Evolutionary conservation across 2,113 vertebrate species (phyloP).

Genomic region (Elgaria multicarinata): DNA sequence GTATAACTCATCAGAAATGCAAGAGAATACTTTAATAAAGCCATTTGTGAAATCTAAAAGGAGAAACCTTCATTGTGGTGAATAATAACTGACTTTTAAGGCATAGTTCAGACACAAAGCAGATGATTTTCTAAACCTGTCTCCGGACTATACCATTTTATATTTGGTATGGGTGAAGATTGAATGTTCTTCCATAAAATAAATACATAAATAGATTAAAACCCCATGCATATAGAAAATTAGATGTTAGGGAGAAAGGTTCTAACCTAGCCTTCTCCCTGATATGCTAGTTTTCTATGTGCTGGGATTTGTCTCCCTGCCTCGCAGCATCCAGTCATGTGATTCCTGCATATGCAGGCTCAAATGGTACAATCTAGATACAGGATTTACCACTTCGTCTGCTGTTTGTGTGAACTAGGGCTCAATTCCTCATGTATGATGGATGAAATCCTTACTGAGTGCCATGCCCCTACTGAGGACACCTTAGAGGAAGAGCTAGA

Average conservation of each 20-base stretch:
- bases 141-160: not conserved
- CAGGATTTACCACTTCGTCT: not conserved
- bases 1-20: not conserved
- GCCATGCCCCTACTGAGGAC: too few species aligned
- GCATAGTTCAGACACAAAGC: not conserved
- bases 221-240: not conserved
- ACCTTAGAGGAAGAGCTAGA: too few species aligned
- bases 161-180: not conserved
- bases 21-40: slow-evolving; percentile 12
- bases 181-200: not conserved
- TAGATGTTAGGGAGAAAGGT: not conserved
- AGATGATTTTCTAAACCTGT: not conserved
- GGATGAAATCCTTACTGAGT: not conserved
- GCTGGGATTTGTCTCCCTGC: too few species aligned
- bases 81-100: not conserved
- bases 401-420: not conserved
- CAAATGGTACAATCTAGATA: not conserved
- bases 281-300: not conserved
- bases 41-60: slow-evolving; percentile 1
- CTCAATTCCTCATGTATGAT: not conserved
- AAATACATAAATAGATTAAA: not conserved
- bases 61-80: not conserved
- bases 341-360: not conserved
- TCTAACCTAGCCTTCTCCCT: not conserved
- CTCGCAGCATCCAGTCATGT: not conserved